These are phyloP conservation scores for Brachypodius melanocephalos DNA, from an alignment of 2,113 vertebrate genomes.

Conservation along the genomic window DNA sequence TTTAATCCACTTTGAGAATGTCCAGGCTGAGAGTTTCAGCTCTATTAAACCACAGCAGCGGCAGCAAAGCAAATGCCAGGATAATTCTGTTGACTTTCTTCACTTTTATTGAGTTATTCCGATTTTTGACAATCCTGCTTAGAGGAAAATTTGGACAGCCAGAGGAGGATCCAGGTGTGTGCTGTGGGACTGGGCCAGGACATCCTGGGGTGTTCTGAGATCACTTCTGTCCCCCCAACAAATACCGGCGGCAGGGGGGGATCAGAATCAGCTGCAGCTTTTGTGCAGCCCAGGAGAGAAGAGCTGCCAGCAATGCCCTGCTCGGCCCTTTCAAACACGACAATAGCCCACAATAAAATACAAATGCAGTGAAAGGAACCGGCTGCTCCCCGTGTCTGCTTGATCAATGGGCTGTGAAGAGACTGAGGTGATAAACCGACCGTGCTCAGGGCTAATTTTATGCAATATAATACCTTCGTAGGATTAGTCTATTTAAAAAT, in stretches of 20 bases:
- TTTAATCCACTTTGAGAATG: background rate
- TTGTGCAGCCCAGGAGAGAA: conserved; percentile 24
- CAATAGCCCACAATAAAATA: background rate
- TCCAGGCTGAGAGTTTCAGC: background rate
- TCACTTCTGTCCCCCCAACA: background rate
- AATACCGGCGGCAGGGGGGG: background rate
- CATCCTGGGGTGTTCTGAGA: fast-evolving
- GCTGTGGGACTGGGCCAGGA: fast-evolving
- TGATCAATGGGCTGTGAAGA: conserved; percentile 70
- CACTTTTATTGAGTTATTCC: background rate
- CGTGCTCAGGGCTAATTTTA: conserved; percentile 69
- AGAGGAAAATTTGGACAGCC: background rate
- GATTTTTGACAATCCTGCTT: background rate
- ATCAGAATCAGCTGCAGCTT: conserved; percentile 7
- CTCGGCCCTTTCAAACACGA: background rate
- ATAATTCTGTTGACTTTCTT: background rate
- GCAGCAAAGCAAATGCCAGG: background rate
- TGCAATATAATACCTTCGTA: conserved; percentile 63
- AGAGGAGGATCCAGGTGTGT: background rate
- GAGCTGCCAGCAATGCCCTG: conserved; percentile 30
- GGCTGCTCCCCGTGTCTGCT: conserved; percentile 51
- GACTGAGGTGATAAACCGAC: conserved; percentile 66
- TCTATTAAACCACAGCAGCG: background rate
- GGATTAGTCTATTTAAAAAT: conserved; percentile 70
- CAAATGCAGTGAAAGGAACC: background rate